Base-by-base conservation (phyloP, 1,140 invertebrate genomes). In the Mya arenaria region DNA sequence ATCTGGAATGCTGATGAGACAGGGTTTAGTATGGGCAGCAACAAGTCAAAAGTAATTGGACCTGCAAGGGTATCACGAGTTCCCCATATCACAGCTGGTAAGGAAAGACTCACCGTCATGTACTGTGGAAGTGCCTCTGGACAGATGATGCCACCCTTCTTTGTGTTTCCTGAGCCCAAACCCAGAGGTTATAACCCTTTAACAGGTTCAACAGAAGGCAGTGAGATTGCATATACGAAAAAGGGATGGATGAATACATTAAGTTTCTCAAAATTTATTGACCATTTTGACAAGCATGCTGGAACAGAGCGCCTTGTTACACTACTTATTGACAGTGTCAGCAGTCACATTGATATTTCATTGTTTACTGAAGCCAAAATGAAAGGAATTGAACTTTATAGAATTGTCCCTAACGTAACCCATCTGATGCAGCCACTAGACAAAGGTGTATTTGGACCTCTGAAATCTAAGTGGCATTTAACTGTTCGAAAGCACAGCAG, bases 381-480 rank as follows among this genome's bases (percentile, higher is more conserved):
- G 10, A 68, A 65, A 36, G 63, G 69, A n/a, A 75, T 81, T 60
- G 75, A 84, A 41, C 52, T 85, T 25, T 85, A 83, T 30, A 74
- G 69, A 63, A 23, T 84, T 32, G 62, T 84, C 10, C 66, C 75
- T 36, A 75, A 85, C 83, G 81, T 72, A 17, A 85, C 71, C n/a
- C 77, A 85, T 68, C 23, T 85, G 0, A 80, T 85, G 77, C 81
- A 85, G 63, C 84, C 84, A 15, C 8, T 85, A 30, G 74, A 85
- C 36, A 78, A 72, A 10, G 72, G 69, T 32, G 81, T 81, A 19
- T 85, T 85, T 71, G 69, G 82, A 6, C 81, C 79, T 4, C 56
- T 78, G 17, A 85, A 85, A 39, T 32, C 60, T 1, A 63, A 48
- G 34, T 85, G 78, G 75, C 58, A 83, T 63, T 71, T 79, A 36